Conservation (phyloP, 2,113 vertebrate genomes). For the Charina bottae region DNA sequence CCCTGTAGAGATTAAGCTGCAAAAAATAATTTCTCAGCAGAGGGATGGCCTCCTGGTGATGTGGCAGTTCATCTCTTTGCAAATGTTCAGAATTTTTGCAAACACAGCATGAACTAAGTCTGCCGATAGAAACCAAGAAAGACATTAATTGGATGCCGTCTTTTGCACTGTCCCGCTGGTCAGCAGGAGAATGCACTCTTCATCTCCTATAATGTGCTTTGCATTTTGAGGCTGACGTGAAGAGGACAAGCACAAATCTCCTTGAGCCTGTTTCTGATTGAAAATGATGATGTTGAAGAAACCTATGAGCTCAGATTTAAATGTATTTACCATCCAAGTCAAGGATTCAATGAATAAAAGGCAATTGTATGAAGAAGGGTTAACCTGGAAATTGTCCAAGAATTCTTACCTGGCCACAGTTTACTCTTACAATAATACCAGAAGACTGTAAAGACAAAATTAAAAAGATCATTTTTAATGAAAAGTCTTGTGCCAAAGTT, state of each 20-base stretch:
- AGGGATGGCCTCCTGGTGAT: background rate
- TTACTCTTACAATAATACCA: background rate
- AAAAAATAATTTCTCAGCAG: background rate
- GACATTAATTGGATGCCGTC: background rate
- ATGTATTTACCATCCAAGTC: background rate
- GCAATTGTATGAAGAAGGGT: background rate
- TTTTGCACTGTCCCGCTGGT: background rate
- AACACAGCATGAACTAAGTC: background rate
- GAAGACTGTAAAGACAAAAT: slow-evolving; percentile 25
- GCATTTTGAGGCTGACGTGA: background rate
- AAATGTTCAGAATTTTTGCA: background rate
- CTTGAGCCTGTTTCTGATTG: background rate
- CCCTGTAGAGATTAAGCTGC: background rate
- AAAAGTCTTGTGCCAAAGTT: background rate
- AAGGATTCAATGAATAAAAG: background rate
- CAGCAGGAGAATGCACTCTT: background rate
- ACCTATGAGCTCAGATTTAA: background rate
- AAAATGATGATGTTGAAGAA: background rate
- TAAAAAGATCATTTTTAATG: background rate
- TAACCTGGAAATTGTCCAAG: background rate
- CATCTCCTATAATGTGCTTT: background rate
- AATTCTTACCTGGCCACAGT: slow-evolving; percentile 31
- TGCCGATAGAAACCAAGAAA: background rate
- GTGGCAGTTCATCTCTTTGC: background rate
- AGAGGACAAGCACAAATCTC: background rate